Evolutionary conservation across 2,113 vertebrate genomes (phyloP), one percentile per base, ranked within the genome.

Genomic region (Candoia aspera): DNA sequence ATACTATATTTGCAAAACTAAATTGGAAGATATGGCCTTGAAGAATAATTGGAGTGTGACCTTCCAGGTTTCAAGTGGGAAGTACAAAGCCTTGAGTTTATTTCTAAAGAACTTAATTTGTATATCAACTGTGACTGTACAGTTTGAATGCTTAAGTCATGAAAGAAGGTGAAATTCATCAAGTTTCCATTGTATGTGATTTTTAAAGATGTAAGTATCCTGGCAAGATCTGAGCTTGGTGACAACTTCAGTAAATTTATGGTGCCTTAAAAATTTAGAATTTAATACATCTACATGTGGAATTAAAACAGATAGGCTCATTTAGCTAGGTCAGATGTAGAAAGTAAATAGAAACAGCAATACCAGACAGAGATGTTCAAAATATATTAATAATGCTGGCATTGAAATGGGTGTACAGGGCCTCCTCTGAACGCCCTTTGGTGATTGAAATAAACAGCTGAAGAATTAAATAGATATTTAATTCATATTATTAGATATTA

Each of bases 21-120:
- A 79, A 42, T 57, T 90, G 24, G n/a, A 15, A 83, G 8, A 87
- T 23, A 46, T 91, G 42, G 4, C 94, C 94, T 93, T 46, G 89
- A 86, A 59, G 42, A 92, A 84, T 57, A 84, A 59, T 46, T 57
- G 53, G 17, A 59, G 53, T 73, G 6, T 59, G 53, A 73, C 86
- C 24, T 68, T 83, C 21, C 88, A 42, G 3, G 3, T 29, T 6
- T 90, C 57, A 2, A 87, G 53, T 89, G 55, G 21, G 62, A 87
- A 11, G 79, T 85, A 26, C 53, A 64, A 4, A 33, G 12, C 8
- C 23, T 11, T 90, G 55, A 64, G 11, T 64, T 55, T 85, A 79
- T 42, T 91, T 91, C 59, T 64, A 59, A 68, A 68, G n/a, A 23
- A 33, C 53, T 68, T 68, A 57, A 26, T 86, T 21, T 29, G n/a